These are phyloP conservation scores for Megastigmus dorsalis DNA, from an alignment of 2,888 invertebrate genomes.

Conservation along the genomic window DNA sequence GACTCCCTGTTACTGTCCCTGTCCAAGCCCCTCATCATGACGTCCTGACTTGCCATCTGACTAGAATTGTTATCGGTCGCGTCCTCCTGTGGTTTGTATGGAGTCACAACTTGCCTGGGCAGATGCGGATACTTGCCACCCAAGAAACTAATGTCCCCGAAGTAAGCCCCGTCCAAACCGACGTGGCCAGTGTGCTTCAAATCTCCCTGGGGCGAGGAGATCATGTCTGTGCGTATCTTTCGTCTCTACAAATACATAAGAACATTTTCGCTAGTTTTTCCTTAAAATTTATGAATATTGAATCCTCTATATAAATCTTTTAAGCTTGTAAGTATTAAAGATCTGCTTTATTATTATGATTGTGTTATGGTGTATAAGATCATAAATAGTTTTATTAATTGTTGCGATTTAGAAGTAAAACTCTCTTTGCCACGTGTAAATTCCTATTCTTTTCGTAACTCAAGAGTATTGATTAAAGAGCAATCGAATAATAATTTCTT, in stretches of 20 bases:
- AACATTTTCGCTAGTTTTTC: too few species aligned
- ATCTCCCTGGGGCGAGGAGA: conserved; percentile 97
- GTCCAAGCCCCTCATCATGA: conserved; percentile 48
- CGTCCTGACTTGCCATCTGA: conserved; percentile 58
- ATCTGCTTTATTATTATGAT: too few species aligned
- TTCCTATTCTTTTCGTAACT: too few species aligned
- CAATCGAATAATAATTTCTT: too few species aligned
- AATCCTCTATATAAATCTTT: too few species aligned
- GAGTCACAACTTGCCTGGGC: conserved; percentile 91
- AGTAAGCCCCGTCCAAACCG: conserved; percentile 96
- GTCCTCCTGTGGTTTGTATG: conserved; percentile 92
- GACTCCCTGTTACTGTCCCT: conserved; percentile 61
- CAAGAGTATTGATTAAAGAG: too few species aligned
- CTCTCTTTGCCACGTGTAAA: too few species aligned
- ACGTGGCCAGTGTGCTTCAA: conserved; percentile 97
- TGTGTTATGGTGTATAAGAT: too few species aligned
- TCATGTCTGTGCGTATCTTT: conserved; percentile 91
- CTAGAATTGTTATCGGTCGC: conserved; percentile 70
- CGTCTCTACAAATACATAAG: conserved; percentile 75
- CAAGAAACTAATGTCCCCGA: conserved; percentile 91
- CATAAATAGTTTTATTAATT: too few species aligned
- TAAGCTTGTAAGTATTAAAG: too few species aligned
- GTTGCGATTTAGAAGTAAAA: too few species aligned
- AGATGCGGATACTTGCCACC: conserved; percentile 85
- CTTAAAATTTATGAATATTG: too few species aligned